Evolutionary conservation across 1,140 invertebrate species (phyloP).

Genomic region (Heliconius melpomene): DNA sequence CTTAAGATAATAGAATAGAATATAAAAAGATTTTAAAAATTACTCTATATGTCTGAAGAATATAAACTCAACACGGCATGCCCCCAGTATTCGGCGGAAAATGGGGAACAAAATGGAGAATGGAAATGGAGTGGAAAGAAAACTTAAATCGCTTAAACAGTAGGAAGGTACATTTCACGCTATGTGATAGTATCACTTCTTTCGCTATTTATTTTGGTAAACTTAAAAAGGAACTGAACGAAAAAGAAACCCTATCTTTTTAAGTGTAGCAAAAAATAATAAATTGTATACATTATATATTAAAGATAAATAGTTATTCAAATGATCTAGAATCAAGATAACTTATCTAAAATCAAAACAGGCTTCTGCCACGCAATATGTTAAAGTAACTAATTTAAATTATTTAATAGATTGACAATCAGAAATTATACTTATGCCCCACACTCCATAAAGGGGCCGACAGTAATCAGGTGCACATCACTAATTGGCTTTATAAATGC

Average conservation of each 20-base stretch:
- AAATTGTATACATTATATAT: constrained; percentile 4
- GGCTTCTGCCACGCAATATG: constrained; percentile 22
- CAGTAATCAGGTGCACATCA: constrained; percentile 28
- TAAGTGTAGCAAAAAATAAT: neutral
- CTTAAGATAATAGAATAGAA: too few species aligned
- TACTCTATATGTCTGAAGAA: too few species aligned
- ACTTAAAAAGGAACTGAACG: too few species aligned
- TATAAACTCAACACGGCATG: too few species aligned
- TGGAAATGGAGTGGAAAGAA: too few species aligned
- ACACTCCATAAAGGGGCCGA: constrained; percentile 19
- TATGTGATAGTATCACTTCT: too few species aligned
- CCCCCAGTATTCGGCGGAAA: too few species aligned
- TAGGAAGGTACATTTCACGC: too few species aligned
- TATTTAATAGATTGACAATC: constrained; percentile 14
- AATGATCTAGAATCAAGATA: neutral
- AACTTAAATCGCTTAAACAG: too few species aligned
- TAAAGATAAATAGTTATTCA: neutral
- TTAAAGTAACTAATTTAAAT: constrained; percentile 9
- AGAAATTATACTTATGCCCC: constrained; percentile 21
- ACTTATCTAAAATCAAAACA: constrained; percentile 11
- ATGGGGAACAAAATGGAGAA: too few species aligned
- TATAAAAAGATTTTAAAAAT: too few species aligned
- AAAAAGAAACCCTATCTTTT: neutral
- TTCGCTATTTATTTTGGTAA: too few species aligned
- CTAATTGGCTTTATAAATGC: constrained; percentile 33